These are phyloP conservation scores for Macrostomum lignano DNA, from an alignment of 1,140 invertebrate genomes.

Conservation along the genomic window DNA sequence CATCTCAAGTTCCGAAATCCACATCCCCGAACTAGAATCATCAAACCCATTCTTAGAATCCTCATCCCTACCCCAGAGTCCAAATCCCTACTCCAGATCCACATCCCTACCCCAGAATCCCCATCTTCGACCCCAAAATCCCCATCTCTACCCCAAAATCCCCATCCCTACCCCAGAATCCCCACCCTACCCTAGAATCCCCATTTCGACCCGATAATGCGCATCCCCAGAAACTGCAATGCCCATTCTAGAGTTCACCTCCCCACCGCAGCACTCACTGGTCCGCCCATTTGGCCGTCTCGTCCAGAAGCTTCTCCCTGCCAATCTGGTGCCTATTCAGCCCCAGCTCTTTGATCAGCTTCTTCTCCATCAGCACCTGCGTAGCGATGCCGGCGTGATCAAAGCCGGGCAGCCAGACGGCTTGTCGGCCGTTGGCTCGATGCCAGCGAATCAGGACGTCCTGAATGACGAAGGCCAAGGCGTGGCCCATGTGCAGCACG, in stretches of 20 bases:
- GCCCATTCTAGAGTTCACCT: slow-evolving; percentile 6
- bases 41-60: too few relatives aligned
- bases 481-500: slow-evolving; percentile 20
- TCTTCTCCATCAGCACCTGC: slow-evolving; percentile 55
- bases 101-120: too few relatives aligned
- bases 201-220: too few relatives aligned
- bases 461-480: slow-evolving; percentile 19
- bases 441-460: slow-evolving; percentile 15
- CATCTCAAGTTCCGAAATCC: too few relatives aligned
- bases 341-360: slow-evolving; percentile 25
- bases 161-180: too few relatives aligned
- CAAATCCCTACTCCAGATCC: too few relatives aligned
- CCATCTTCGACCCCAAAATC: too few relatives aligned
- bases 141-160: too few relatives aligned
- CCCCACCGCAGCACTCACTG: not conserved
- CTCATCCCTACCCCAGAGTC: too few relatives aligned
- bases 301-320: slow-evolving; percentile 35
- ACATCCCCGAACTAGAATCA: too few relatives aligned
- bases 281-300: slow-evolving; percentile 43
- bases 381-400: slow-evolving; percentile 84
- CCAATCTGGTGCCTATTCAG: slow-evolving; percentile 35
- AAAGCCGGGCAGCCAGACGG: slow-evolving; percentile 45
- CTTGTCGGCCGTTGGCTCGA: slow-evolving; percentile 4
- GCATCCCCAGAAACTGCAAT: too few relatives aligned
- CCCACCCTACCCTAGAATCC: too few relatives aligned